Conservation (phyloP, 2,888 invertebrate species). For the Craniophora ligustri region DNA sequence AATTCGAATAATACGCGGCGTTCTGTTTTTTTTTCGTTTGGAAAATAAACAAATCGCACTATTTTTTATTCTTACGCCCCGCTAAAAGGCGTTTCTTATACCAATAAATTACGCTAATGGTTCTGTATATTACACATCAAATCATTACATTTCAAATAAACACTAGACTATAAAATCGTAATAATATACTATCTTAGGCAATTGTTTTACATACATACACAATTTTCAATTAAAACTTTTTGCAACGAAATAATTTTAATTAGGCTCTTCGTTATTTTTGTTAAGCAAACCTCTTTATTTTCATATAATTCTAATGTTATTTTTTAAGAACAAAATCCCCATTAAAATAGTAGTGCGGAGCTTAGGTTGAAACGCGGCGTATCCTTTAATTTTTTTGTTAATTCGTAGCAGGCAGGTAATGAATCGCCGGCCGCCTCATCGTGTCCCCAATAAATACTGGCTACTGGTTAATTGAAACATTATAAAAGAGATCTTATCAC, state of each 20-base stretch:
- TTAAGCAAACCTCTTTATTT: conserved; percentile 5
- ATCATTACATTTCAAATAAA: conserved; percentile 38
- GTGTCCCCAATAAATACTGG: conserved; percentile 85
- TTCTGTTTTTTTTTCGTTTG: conserved; percentile 39
- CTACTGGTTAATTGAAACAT: conserved; percentile 89
- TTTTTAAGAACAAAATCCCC: conserved; percentile 36
- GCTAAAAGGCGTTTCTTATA: conserved; percentile 53
- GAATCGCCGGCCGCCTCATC: conserved; percentile 69
- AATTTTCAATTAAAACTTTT: conserved; percentile 23
- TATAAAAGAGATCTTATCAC: conserved; percentile 84
- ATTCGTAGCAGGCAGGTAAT: conserved; percentile 75
- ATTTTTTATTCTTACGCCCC: conserved; percentile 49
- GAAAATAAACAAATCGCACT: conserved; percentile 55
- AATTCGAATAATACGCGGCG: conserved; percentile 72
- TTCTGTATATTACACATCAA: conserved; percentile 50
- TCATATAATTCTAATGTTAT: conserved; percentile 24
- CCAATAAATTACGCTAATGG: conserved; percentile 56
- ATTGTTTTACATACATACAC: conserved; percentile 17
- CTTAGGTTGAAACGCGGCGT: conserved; percentile 65
- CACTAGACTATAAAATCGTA: conserved; percentile 7
- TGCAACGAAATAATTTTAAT: conserved; percentile 6
- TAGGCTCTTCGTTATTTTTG: conserved; percentile 12
- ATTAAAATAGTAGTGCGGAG: conserved; percentile 47
- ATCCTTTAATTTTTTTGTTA: conserved; percentile 70
- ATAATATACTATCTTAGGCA: conserved; percentile 8